A percentile compares a stretch with the other conserved stretches of the same genome.
Conservation (phyloP, 2,888 invertebrate genomes). For the Morpho helenor region DNA sequence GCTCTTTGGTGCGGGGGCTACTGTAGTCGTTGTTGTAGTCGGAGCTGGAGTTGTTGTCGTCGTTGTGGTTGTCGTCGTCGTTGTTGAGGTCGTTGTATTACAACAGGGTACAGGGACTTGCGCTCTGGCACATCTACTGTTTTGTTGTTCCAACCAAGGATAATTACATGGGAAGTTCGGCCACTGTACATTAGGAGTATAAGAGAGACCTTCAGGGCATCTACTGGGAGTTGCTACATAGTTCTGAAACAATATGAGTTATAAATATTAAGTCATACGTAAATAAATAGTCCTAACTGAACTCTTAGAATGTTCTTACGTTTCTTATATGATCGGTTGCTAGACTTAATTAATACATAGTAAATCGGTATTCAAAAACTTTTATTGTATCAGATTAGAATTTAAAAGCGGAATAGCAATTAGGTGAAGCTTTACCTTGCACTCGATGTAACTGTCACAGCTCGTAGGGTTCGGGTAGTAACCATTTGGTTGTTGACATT, state of each 20-base stretch:
- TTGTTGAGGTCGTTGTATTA: not conserved
- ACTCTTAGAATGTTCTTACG: too few species aligned
- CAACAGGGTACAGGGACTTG: not conserved
- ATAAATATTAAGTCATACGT: not conserved
- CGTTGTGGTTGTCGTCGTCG: not conserved
- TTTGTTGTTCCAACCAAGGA: conserved; percentile 39
- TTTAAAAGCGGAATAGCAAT: too few species aligned
- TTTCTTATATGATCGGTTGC: too few species aligned
- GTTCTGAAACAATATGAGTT: conserved; percentile 44
- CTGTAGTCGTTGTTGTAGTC: not conserved
- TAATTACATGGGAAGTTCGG: conserved; percentile 88
- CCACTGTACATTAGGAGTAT: conserved; percentile 81
- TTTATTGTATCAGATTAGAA: too few species aligned
- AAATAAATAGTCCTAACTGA: too few species aligned
- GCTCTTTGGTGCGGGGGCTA: not conserved
- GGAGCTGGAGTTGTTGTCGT: not conserved
- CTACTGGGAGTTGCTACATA: conserved; percentile 81
- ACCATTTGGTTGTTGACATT: too few species aligned
- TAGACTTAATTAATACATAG: too few species aligned
- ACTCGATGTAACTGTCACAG: too few species aligned
- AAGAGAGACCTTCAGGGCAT: conserved; percentile 89
- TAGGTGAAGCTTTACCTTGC: too few species aligned
- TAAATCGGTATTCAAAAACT: too few species aligned
- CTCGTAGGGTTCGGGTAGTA: too few species aligned
- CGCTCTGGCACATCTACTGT: not conserved